Base-by-base conservation (phyloP, 2,888 invertebrate species). In the Onchidella celtica region DNA sequence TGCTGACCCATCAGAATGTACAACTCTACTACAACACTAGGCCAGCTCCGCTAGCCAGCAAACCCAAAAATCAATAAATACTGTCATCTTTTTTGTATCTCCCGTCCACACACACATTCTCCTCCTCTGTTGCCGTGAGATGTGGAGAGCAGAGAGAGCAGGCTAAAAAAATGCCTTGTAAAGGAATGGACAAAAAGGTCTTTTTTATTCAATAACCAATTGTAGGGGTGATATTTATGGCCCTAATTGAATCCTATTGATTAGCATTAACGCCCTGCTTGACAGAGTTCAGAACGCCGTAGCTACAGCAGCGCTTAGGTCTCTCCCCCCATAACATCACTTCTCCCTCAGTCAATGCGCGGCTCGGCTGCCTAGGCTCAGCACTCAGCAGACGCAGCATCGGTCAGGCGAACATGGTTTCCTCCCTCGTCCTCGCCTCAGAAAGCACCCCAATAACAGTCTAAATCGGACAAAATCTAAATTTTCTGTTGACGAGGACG, bases 41-140 rank as follows among this genome's bases (percentile, higher is more conserved):
- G 75, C 65, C 65, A 75, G 38, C 61, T 38, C 47, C 55, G 75
- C 75, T 75, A 65, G 65, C 75, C 65, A 75, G 75, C 75, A 65
- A 65, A 75, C 75, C 38, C 63, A 75, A 59, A 75, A 75, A 75
- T 75, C 75, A 75, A 75, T 75, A 75, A 63, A 75, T 29, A 75
- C 63, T 75, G 65, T 65, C 65, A 32, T 75, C 63, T 65, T 38
- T 61, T 65, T 47, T 29, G 36, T 38, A 38, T 32, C 59, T 9
- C 61, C 17, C 27, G 24, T 74, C 63, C 74, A 38, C 65, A 73
- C 75, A 75, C 74, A 74, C 27, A 59, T 24, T 38, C 34, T 57
- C 74, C 74, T 38, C 36, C 34, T 11, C 3, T 34, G 55, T 9
- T 55, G 72, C 40, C 32, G 27, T 69, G 17, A 14, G 9, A 21